Evolutionary conservation across 2,113 vertebrate species (phyloP).

Genomic region (Oriolus oriolus): DNA sequence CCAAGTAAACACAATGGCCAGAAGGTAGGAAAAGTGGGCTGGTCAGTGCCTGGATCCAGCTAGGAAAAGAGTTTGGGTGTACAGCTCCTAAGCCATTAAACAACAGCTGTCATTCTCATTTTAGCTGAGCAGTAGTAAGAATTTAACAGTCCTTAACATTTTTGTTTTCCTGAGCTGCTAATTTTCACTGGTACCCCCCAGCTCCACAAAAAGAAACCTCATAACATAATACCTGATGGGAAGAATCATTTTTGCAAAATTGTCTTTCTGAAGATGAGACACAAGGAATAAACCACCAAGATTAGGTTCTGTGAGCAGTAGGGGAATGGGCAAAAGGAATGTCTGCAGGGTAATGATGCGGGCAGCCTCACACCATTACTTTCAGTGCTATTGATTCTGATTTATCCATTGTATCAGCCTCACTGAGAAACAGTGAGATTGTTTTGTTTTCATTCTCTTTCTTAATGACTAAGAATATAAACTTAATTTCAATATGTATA

Average conservation of each 20-base stretch:
- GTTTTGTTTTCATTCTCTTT: conserved; percentile 31
- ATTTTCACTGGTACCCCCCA: not conserved
- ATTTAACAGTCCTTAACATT: not conserved
- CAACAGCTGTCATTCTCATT: not conserved
- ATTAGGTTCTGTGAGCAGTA: not conserved
- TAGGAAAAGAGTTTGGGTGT: not conserved
- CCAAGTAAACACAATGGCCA: not conserved
- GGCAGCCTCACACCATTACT: conserved; percentile 56
- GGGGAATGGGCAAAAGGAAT: not conserved
- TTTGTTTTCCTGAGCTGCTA: not conserved
- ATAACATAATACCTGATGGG: not conserved
- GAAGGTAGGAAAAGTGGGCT: not conserved
- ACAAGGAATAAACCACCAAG: not conserved
- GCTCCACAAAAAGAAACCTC: not conserved
- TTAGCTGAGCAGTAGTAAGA: not conserved
- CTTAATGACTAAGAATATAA: conserved; percentile 10
- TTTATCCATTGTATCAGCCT: conserved; percentile 26
- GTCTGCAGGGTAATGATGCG: conserved; percentile 35
- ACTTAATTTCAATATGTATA: not conserved
- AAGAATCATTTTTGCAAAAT: not conserved
- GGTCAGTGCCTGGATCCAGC: not conserved
- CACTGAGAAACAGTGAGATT: not conserved
- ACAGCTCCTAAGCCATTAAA: not conserved
- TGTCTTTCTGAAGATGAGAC: not conserved
- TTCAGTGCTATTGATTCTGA: conserved; percentile 33